Evolutionary conservation across 64 coral and sea anemone genomes (phyloP).

Genomic region (Pachyseris speciosa): DNA sequence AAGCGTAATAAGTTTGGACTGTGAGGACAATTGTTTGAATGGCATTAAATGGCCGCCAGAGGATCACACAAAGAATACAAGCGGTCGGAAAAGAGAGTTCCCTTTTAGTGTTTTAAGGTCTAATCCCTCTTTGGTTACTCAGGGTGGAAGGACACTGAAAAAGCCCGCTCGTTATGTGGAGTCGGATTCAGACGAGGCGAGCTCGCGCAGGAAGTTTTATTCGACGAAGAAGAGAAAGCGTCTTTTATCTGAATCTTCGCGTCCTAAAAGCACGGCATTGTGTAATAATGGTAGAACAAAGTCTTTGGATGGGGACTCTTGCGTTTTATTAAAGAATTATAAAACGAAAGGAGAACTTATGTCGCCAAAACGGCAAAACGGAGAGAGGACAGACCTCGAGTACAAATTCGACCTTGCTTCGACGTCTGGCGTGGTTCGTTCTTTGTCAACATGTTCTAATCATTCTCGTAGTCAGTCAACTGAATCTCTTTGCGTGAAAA

Average conservation of each 20-base stretch:
- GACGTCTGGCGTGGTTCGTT: slow-evolving; percentile 9
- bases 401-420: slow-evolving; percentile 44
- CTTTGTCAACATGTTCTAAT: slow-evolving; percentile 39
- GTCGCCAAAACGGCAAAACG: slow-evolving; percentile 33
- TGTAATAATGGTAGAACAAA: slow-evolving; percentile 89
- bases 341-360: slow-evolving; percentile 1
- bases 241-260: slow-evolving; percentile 62
- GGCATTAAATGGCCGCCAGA: slow-evolving; percentile 98
- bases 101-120: slow-evolving; percentile 78
- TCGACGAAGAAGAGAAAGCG: slow-evolving; percentile 57
- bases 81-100: slow-evolving; percentile 58
- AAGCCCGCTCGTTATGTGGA: slow-evolving; percentile 84
- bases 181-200: slow-evolving; percentile 85
- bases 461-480: slow-evolving; percentile 9
- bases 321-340: slow-evolving; percentile 34
- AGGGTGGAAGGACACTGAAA: slow-evolving; percentile 88
- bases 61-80: slow-evolving; percentile 77
- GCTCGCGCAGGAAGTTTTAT: slow-evolving; percentile 51
- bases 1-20: slow-evolving; percentile 55
- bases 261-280: slow-evolving; percentile 62
- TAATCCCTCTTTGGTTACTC: slow-evolving; percentile 76
- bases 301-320: slow-evolving; percentile 72
- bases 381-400: slow-evolving; percentile 18
- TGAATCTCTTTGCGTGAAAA: slow-evolving; percentile 69
- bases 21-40: slow-evolving; percentile 95